These are phyloP conservation scores for Margarornis squamiger DNA, from an alignment of 2,797 vertebrate genomes.

Conservation along the genomic window DNA sequence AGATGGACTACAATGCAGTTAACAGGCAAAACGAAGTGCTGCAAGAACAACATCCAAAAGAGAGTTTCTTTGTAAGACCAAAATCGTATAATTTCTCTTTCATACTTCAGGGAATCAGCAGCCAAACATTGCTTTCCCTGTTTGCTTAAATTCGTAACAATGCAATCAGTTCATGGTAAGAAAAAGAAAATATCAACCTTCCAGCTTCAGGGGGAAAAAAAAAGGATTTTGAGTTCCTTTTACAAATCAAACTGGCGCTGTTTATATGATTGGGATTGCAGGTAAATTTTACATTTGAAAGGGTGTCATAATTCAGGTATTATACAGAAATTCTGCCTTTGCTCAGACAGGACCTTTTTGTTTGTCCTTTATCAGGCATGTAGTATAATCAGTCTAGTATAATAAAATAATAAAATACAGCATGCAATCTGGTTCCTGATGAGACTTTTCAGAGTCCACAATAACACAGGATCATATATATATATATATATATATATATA, in stretches of 20 bases:
- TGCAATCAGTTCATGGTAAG: neutral
- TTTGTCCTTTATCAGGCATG: neutral
- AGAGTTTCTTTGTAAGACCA: neutral
- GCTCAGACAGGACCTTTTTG: neutral
- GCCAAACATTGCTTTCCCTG: neutral
- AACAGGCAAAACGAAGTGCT: neutral
- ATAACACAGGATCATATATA: neutral
- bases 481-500: no score
- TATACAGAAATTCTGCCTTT: neutral
- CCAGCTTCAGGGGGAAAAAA: neutral
- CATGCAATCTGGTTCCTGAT: neutral
- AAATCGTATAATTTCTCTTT: neutral
- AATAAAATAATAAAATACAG: neutral
- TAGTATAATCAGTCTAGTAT: neutral
- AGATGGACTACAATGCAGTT: neutral
- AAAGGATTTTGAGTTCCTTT: neutral
- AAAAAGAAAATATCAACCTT: neutral
- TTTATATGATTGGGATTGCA: neutral
- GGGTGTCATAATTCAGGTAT: neutral
- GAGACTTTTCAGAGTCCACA: neutral
- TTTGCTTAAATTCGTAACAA: neutral
- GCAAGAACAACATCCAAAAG: neutral
- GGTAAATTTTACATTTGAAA: neutral
- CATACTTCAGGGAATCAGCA: neutral
- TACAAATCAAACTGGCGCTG: neutral